Evolutionary conservation across 2,797 vertebrate genomes (phyloP).

Genomic region (Ptychobarbus kaznakovi): DNA sequence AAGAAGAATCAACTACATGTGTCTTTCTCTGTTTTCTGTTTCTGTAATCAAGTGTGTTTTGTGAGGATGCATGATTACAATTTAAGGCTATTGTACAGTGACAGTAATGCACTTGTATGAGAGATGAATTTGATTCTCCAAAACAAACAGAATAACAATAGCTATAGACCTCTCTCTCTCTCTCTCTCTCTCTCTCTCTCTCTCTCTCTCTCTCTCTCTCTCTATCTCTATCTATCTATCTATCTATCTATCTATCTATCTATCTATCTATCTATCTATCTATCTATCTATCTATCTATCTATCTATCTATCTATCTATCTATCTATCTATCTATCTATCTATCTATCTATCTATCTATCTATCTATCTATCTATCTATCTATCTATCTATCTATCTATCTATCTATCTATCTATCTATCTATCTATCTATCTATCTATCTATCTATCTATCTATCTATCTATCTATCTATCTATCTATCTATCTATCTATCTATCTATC

Average conservation of each 20-base stretch:
- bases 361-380: not conserved
- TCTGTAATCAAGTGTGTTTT: not conserved
- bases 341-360: too few relatives aligned
- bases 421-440: too few relatives aligned
- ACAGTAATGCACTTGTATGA: not conserved
- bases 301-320: slow-evolving; percentile 1
- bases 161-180: not conserved
- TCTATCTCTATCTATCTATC: too few relatives aligned
- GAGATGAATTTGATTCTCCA: not conserved
- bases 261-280: too few relatives aligned
- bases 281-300: not conserved
- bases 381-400: too few relatives aligned
- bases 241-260: too few relatives aligned
- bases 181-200: too few relatives aligned
- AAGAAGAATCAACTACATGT: not conserved
- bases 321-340: too few relatives aligned
- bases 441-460: too few relatives aligned
- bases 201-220: too few relatives aligned
- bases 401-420: too few relatives aligned
- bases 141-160: not conserved
- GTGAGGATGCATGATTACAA: not conserved
- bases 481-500: slow-evolving; percentile 1
- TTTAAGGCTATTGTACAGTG: not conserved
- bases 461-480: too few relatives aligned
- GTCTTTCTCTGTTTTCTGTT: not conserved